Conservation (phyloP, 2,797 vertebrate species). For the Tapera naevia region DNA sequence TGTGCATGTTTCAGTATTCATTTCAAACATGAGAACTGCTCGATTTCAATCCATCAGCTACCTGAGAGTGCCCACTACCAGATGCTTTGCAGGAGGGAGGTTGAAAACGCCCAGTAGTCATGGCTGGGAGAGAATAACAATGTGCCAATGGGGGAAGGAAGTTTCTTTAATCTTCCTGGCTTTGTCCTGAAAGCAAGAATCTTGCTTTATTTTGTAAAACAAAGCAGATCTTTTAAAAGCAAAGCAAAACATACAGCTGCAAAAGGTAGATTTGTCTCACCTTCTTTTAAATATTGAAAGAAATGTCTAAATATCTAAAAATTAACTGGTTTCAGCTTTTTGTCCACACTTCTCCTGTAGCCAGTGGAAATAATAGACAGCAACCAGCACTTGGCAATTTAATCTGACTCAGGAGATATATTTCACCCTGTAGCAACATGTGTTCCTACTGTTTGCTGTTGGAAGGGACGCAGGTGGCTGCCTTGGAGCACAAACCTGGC, state of each 20-base stretch:
- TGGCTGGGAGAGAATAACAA: neutral
- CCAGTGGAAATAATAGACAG: neutral
- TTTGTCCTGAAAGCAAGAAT: neutral
- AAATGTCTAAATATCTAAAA: neutral
- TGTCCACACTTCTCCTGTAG: neutral
- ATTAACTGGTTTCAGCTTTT: neutral
- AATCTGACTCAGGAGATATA: neutral
- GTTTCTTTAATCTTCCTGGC: neutral
- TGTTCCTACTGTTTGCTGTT: neutral
- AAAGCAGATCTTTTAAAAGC: neutral
- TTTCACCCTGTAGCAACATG: neutral
- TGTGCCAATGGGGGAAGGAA: neutral
- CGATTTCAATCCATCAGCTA: neutral
- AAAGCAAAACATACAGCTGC: neutral
- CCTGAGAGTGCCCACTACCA: neutral
- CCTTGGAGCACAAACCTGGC: neutral
- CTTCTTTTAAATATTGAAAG: neutral
- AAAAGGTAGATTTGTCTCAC: neutral
- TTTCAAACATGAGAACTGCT: neutral
- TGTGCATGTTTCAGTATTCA: neutral
- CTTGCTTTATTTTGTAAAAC: neutral
- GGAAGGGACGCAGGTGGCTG: neutral
- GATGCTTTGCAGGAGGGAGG: neutral
- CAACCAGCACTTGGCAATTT: neutral
- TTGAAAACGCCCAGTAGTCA: neutral